phyloP scores from a whole-genome alignment of 2,113 vertebrate genomes.

The Vulpes ferrilata region DNA sequence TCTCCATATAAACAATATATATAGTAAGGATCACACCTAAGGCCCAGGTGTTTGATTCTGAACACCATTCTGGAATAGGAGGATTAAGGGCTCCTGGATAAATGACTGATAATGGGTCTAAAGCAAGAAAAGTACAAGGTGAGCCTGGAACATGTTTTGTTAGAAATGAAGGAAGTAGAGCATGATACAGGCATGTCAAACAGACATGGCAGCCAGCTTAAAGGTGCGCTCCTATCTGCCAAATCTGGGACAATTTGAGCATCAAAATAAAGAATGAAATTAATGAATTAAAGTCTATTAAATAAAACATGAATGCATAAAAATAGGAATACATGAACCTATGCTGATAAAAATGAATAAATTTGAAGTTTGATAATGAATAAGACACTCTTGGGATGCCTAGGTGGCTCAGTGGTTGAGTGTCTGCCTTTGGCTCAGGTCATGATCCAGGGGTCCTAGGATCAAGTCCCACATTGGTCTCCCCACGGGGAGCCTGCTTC shows the following conservation, averaged over 20 bases:
- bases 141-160: background rate
- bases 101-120: background rate
- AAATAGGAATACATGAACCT: background rate
- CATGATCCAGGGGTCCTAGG: too few relatives aligned
- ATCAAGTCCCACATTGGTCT: too few relatives aligned
- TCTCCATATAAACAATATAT: background rate
- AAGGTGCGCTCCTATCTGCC: background rate
- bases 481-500: too few relatives aligned
- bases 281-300: background rate
- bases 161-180: background rate
- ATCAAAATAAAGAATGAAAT: conserved; percentile 18
- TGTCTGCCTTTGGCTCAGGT: too few relatives aligned
- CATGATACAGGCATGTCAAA: background rate
- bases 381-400: background rate
- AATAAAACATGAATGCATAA: background rate
- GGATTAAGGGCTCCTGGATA: background rate
- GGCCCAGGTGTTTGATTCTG: background rate
- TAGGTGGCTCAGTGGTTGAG: too few relatives aligned
- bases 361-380: background rate
- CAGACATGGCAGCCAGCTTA: background rate
- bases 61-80: background rate
- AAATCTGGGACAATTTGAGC: background rate
- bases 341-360: background rate
- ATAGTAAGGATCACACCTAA: background rate
- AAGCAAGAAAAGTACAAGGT: background rate